phyloP scores from a whole-genome alignment of 2,888 invertebrate genomes.

The Drosophila greeni region DNA sequence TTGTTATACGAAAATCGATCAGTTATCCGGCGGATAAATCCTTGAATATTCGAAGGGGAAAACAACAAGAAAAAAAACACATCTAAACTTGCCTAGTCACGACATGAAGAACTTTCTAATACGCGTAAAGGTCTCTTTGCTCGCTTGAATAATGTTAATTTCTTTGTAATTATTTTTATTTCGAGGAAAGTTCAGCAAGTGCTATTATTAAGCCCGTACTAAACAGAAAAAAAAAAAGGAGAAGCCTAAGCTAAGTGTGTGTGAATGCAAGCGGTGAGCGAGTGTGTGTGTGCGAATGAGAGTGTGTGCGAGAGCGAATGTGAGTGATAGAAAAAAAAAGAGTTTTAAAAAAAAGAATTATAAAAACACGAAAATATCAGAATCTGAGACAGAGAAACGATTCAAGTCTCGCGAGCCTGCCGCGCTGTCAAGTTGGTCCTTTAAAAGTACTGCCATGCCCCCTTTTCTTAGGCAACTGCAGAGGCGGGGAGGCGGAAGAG shows the following conservation, averaged over 20 bases:
- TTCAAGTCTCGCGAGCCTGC: conserved; percentile 34
- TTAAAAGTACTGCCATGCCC: conserved; percentile 63
- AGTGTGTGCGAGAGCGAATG: conserved; percentile 3
- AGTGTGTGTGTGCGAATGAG: conserved; percentile 5
- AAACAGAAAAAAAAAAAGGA: conserved; percentile 44
- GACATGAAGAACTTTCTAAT: conserved; percentile 66
- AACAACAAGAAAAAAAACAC: conserved; percentile 42
- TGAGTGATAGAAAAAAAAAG: conserved; percentile 36
- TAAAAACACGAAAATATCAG: conserved; percentile 1
- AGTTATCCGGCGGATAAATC: conserved; percentile 8
- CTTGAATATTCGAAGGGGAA: neutral
- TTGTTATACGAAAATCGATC: conserved; percentile 2
- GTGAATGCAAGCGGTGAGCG: conserved; percentile 20
- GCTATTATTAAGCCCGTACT: conserved; percentile 70
- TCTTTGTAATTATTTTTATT: conserved; percentile 44
- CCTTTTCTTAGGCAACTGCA: conserved; percentile 39
- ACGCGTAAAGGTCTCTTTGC: conserved; percentile 47
- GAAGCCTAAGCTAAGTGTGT: conserved; percentile 46
- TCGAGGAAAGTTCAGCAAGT: conserved; percentile 50
- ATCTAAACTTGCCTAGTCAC: conserved; percentile 71
- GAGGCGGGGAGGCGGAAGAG: conserved; percentile 26
- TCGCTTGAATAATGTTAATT: conserved; percentile 20
- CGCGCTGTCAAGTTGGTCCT: conserved; percentile 46
- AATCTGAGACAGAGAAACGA: conserved; percentile 25
- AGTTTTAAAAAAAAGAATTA: neutral